Conservation (phyloP, 2,888 invertebrate species). For the Gymnosoma rotundatum region DNA sequence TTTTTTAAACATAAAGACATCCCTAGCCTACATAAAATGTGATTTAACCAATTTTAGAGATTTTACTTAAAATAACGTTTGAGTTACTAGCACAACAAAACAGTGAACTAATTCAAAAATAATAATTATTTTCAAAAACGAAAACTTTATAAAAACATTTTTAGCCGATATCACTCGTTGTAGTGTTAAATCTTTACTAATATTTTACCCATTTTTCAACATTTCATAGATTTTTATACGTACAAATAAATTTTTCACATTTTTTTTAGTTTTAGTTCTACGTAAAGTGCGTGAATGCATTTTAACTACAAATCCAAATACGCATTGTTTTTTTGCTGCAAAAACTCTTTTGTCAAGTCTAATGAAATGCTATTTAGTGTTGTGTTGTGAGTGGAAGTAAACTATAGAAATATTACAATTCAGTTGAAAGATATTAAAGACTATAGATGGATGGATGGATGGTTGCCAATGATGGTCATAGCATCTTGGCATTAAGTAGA, state of each 20-base stretch:
- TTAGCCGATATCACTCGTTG: not conserved
- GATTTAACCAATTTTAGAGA: too few species aligned
- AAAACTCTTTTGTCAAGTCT: slow-evolving; percentile 22
- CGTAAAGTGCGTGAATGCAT: slow-evolving; percentile 67
- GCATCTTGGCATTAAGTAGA: slow-evolving; percentile 55
- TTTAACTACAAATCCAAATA: slow-evolving; percentile 57
- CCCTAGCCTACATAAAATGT: too few species aligned
- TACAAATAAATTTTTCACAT: slow-evolving; percentile 44
- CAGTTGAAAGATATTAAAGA: slow-evolving; percentile 41
- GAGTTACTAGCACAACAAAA: too few species aligned
- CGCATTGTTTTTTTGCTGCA: slow-evolving; percentile 32
- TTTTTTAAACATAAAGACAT: too few species aligned
- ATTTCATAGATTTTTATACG: slow-evolving; percentile 65
- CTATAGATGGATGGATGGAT: slow-evolving; percentile 58
- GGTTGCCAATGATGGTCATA: slow-evolving; percentile 68
- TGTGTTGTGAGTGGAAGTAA: slow-evolving; percentile 32
- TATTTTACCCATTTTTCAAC: slow-evolving; percentile 15
- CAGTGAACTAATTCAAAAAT: too few species aligned
- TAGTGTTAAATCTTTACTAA: slow-evolving; percentile 32
- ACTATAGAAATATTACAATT: slow-evolving; percentile 54
- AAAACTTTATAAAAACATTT: too few species aligned
- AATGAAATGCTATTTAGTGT: not conserved
- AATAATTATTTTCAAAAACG: too few species aligned
- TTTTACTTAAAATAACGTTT: too few species aligned
- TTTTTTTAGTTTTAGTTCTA: slow-evolving; percentile 47